phyloP scores from a whole-genome alignment of 2,113 vertebrate genomes.

The Tichodroma muraria region DNA sequence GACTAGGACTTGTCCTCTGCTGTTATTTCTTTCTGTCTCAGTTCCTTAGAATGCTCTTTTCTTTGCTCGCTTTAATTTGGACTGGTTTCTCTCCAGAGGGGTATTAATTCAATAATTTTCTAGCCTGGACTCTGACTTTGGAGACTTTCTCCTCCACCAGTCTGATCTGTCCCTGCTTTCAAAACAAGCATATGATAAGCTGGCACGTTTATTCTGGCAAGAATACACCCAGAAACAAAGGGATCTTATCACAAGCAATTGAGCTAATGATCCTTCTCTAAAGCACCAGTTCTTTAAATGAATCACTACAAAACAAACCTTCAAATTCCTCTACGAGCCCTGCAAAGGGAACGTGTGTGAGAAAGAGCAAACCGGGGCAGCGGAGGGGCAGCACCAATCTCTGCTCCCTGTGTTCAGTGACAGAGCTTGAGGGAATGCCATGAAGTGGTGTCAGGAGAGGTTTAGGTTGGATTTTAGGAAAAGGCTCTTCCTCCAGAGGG shows the following conservation, averaged over 20 bases:
- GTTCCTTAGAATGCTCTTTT: not conserved
- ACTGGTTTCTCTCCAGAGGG: not conserved
- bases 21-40: not conserved
- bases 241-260: not conserved
- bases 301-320: not conserved
- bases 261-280: not conserved
- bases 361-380: not conserved
- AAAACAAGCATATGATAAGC: not conserved
- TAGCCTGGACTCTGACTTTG: not conserved
- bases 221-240: not conserved
- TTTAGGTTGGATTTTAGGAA: not conserved
- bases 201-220: not conserved
- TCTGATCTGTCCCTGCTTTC: not conserved
- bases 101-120: not conserved
- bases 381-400: not conserved
- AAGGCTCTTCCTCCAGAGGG: not conserved
- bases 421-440: not conserved
- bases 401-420: not conserved
- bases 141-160: not conserved
- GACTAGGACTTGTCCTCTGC: not conserved
- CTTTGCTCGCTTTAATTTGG: not conserved
- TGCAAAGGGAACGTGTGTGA: not conserved
- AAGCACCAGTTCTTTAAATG: not conserved
- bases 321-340: not conserved
- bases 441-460: not conserved